These are phyloP conservation scores for Chelon auratus DNA, from an alignment of 2,797 vertebrate genomes.

Conservation along the genomic window DNA sequence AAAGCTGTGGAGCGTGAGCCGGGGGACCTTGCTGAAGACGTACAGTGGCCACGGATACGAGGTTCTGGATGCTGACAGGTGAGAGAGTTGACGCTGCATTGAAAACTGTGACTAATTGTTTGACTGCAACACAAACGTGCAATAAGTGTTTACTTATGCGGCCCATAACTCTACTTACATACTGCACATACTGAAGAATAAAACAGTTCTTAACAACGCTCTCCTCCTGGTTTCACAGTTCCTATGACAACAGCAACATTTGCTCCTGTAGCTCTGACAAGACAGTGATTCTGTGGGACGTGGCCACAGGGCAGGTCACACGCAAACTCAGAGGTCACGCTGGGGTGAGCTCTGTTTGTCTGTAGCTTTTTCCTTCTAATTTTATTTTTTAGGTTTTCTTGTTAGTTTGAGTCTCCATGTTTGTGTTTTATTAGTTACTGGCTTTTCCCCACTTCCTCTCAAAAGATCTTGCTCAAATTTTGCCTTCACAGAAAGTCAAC, in stretches of 20 bases:
- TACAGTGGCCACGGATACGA: conserved; percentile 96
- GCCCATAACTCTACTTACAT: not conserved
- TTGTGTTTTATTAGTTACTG: not conserved
- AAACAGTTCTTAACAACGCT: not conserved
- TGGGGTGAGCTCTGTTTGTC: conserved; percentile 83
- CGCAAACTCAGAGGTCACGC: conserved; percentile 94
- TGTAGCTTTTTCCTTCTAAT: not conserved
- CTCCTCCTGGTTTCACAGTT: conserved; percentile 75
- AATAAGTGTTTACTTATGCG: not conserved
- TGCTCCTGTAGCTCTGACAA: conserved; percentile 94
- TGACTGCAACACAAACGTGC: too few species aligned
- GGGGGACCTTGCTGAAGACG: conserved; percentile 88
- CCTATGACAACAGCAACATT: conserved; percentile 92
- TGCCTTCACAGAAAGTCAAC: conserved; percentile 88
- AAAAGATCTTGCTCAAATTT: not conserved
- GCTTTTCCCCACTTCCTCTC: not conserved
- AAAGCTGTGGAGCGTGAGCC: conserved; percentile 91
- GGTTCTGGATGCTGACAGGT: conserved; percentile 94
- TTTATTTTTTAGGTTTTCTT: not conserved
- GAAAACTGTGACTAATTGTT: too few species aligned
- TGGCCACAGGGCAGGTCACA: conserved; percentile 90
- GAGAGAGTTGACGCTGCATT: conserved; percentile 41
- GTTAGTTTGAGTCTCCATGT: not conserved
- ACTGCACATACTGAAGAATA: too few species aligned
- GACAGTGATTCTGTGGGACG: conserved; percentile 93